Evolutionary conservation across 2,888 invertebrate species (phyloP).

Genomic region (Muschampia plurimacula): DNA sequence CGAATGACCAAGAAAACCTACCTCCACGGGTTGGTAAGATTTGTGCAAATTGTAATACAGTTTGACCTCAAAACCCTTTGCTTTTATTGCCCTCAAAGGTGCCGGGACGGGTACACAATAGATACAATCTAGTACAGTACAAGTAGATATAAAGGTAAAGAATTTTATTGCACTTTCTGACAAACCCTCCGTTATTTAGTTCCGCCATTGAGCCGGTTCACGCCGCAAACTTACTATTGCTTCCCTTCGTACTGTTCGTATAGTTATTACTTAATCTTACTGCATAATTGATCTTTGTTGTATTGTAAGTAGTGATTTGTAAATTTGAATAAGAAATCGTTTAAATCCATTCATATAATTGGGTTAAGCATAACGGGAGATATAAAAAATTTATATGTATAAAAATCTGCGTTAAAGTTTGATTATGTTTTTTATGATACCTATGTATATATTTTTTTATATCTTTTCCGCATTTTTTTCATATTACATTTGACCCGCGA

Average conservation of each 20-base stretch:
- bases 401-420: no score
- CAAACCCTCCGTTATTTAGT: neutral
- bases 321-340: no score
- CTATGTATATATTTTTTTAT: no score
- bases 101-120: neutral
- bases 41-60: neutral
- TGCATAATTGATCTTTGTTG: no score
- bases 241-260: neutral
- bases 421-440: no score
- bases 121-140: neutral
- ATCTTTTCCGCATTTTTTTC: no score
- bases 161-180: slow-evolving; percentile 10
- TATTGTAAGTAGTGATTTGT: no score
- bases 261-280: neutral
- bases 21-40: neutral
- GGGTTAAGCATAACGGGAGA: no score
- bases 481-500: no score
- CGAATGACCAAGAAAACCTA: neutral
- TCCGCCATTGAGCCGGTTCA: neutral
- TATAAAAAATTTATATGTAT: no score
- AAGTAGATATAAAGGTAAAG: neutral
- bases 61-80: neutral
- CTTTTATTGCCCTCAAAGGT: neutral
- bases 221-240: neutral
- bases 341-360: no score